These are phyloP conservation scores for Ommatoiulus sabulosus DNA, from an alignment of 2,888 invertebrate species.

Conservation along the genomic window DNA sequence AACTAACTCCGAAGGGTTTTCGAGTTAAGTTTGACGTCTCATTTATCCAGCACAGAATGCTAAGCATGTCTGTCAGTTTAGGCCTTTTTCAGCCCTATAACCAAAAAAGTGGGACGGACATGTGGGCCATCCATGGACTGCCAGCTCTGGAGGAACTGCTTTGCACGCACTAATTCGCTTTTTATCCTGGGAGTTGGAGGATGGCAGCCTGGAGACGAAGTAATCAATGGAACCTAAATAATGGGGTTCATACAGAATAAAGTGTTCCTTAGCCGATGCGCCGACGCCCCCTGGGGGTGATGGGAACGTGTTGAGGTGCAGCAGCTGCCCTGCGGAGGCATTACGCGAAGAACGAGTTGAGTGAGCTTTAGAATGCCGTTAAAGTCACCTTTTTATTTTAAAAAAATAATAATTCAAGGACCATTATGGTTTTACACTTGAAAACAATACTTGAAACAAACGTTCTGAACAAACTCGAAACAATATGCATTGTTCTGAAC, in stretches of 20 bases:
- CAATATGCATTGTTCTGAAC: too few relatives aligned
- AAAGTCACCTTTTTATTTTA: too few relatives aligned
- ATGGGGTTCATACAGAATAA: not conserved
- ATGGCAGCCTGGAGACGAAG: not conserved
- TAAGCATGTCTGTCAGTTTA: not conserved
- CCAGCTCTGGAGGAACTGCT: not conserved
- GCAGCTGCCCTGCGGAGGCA: too few relatives aligned
- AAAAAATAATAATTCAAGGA: too few relatives aligned
- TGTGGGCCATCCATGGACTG: not conserved
- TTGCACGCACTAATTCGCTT: constrained; percentile 6
- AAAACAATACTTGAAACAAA: too few relatives aligned
- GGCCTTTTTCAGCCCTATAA: not conserved
- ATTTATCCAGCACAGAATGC: not conserved
- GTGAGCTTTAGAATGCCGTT: too few relatives aligned
- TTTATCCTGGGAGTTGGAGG: not conserved
- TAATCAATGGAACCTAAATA: not conserved
- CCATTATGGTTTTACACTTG: too few relatives aligned
- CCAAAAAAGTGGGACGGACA: not conserved
- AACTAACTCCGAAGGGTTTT: not conserved
- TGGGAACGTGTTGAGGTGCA: not conserved
- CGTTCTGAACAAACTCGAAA: too few relatives aligned
- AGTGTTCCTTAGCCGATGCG: not conserved
- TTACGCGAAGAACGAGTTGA: too few relatives aligned
- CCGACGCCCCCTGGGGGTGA: not conserved
- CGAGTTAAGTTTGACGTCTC: not conserved